Evolutionary conservation across 2,113 vertebrate genomes (phyloP).

Genomic region (Ptilorrhoa leucosticta): DNA sequence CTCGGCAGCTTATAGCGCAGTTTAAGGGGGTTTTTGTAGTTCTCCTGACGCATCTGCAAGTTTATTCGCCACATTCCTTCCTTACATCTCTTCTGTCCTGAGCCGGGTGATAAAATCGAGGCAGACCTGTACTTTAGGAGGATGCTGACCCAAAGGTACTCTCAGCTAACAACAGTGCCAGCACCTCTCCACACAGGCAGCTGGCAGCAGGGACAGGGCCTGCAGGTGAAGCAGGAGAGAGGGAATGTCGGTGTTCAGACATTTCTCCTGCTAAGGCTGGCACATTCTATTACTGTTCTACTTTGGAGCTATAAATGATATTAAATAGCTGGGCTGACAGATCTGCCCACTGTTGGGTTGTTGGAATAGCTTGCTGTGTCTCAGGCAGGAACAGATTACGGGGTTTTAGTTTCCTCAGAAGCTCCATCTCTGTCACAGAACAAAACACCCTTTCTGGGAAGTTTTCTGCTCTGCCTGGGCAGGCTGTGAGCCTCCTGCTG

Average conservation of each 20-base stretch:
- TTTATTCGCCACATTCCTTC: background rate
- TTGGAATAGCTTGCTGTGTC: background rate
- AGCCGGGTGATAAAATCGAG: background rate
- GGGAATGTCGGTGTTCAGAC: background rate
- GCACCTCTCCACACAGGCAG: background rate
- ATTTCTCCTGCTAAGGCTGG: background rate
- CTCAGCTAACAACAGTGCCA: background rate
- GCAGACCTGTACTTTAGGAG: background rate
- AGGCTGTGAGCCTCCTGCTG: background rate
- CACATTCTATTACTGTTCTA: background rate
- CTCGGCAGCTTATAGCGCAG: background rate
- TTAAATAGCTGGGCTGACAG: background rate
- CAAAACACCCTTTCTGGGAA: background rate
- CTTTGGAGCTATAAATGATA: background rate
- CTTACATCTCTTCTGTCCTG: background rate
- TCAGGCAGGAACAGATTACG: background rate
- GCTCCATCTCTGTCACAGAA: background rate
- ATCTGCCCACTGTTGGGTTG: background rate
- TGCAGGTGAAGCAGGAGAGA: background rate
- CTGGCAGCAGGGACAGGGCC: background rate
- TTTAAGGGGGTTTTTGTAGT: rapidly evolving
- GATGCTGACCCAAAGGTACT: background rate
- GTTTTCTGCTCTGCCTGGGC: background rate
- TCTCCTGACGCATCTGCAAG: background rate
- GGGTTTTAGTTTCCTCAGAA: background rate